Conservation (phyloP, 2,113 vertebrate genomes). For the Chaetodon auriga region DNA sequence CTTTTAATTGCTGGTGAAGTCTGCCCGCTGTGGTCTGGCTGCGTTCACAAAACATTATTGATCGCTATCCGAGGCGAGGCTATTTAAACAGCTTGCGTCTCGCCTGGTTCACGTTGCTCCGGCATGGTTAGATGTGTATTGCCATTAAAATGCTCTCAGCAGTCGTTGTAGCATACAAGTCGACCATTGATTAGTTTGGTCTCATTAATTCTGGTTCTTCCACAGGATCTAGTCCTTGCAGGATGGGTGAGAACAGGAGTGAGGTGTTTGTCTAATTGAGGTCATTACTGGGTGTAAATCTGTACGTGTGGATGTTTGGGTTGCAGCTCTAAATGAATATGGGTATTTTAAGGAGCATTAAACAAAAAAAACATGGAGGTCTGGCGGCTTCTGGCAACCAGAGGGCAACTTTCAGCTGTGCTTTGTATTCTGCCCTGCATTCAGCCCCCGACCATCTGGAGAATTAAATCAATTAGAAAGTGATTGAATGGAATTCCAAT, state of each 20-base stretch:
- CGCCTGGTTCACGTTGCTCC: constrained; percentile 41
- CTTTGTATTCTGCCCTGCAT: constrained; percentile 39
- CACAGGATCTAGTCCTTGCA: neutral
- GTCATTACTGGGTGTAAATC: constrained; percentile 16
- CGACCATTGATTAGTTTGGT: constrained; percentile 57
- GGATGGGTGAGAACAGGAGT: constrained; percentile 18
- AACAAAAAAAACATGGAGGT: constrained; percentile 33
- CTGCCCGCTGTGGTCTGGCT: constrained; percentile 42
- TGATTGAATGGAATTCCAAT: constrained; percentile 56
- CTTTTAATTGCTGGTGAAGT: constrained; percentile 61
- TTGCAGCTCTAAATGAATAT: constrained; percentile 28
- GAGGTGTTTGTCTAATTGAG: constrained; percentile 55
- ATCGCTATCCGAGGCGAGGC: constrained; percentile 53
- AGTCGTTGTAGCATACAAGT: constrained; percentile 18
- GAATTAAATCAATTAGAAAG: constrained; percentile 67
- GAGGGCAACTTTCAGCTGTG: constrained; percentile 31
- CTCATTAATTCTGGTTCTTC: constrained; percentile 53
- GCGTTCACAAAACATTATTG: constrained; percentile 67
- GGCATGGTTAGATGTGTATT: constrained; percentile 7
- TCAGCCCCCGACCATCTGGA: constrained; percentile 62
- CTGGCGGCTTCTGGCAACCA: constrained; percentile 29
- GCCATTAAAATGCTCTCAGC: constrained; percentile 42
- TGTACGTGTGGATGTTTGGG: constrained; percentile 25
- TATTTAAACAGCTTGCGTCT: constrained; percentile 54
- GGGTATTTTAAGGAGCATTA: constrained; percentile 43